Conservation (phyloP, 2,113 vertebrate species). For the Verasper variegatus region DNA sequence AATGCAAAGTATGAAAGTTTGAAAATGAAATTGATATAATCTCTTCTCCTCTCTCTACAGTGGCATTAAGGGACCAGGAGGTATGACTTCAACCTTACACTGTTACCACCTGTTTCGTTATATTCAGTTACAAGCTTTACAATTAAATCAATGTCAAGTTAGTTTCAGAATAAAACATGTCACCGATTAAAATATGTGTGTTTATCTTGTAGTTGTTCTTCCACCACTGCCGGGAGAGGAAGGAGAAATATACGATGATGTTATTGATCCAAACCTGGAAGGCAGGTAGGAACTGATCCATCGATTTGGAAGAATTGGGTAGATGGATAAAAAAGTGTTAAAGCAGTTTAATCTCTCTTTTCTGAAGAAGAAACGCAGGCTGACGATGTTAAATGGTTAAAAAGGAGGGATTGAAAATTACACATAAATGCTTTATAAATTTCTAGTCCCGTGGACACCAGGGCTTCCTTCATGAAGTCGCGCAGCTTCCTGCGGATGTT, state of each 20-base stretch:
- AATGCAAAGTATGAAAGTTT: too few relatives aligned
- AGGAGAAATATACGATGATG: constrained; percentile 90
- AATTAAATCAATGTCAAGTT: not conserved
- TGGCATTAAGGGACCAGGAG: constrained; percentile 74
- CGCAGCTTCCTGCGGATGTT: constrained; percentile 88
- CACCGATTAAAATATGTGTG: not conserved
- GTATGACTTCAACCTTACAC: constrained; percentile 74
- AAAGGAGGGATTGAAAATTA: not conserved
- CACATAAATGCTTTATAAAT: constrained; percentile 41
- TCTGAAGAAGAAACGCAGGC: not conserved
- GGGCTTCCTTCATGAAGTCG: constrained; percentile 79
- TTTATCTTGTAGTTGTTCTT: constrained; percentile 78
- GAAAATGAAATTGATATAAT: constrained; percentile 12
- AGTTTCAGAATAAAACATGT: constrained; percentile 1
- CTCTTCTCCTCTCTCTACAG: constrained; percentile 70
- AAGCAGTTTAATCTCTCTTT: not conserved
- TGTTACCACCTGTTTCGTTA: not conserved
- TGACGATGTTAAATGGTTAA: not conserved
- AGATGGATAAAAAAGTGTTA: not conserved
- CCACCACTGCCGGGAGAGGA: constrained; percentile 80
- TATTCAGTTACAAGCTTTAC: not conserved
- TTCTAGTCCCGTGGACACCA: constrained; percentile 82
- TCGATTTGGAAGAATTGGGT: not conserved
- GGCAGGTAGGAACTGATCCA: constrained; percentile 77
- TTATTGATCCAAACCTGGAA: constrained; percentile 82